Conservation (phyloP, 1,140 invertebrate species). For the Listronotus bonariensis region DNA sequence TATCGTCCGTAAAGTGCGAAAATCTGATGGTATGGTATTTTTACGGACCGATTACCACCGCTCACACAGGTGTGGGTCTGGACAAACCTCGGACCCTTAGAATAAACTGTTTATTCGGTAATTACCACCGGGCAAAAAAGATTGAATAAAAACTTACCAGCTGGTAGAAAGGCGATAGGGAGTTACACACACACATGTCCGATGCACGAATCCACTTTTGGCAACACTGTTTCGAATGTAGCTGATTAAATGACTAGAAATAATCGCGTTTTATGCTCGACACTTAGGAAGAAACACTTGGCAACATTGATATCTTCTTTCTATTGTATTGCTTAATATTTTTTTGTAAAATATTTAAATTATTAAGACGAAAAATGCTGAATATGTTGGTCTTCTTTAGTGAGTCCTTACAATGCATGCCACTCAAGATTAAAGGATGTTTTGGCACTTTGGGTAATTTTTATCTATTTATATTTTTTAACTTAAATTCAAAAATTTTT, state of each 20-base stretch:
- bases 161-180: constrained; percentile 6
- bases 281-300: not conserved
- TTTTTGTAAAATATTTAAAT: too few relatives aligned
- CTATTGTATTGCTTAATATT: too few relatives aligned
- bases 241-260: constrained; percentile 25
- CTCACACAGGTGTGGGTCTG: constrained; percentile 25
- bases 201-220: constrained; percentile 3
- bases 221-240: constrained; percentile 5
- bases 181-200: constrained; percentile 8
- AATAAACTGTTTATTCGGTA: constrained; percentile 21
- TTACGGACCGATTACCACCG: not conserved
- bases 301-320: too few relatives aligned
- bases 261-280: not conserved
- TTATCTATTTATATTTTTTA: too few relatives aligned
- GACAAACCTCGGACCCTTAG: constrained; percentile 7
- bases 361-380: too few relatives aligned
- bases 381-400: too few relatives aligned
- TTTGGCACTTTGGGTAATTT: too few relatives aligned
- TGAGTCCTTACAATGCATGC: too few relatives aligned
- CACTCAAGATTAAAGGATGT: too few relatives aligned
- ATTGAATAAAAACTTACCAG: constrained; percentile 27
- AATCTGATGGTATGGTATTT: constrained; percentile 16
- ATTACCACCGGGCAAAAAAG: constrained; percentile 19
- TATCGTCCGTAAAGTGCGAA: not conserved
- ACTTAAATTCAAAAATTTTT: too few relatives aligned